phyloP scores from a whole-genome alignment of 2,113 vertebrate species.

The Sclerurus mexicanus region DNA sequence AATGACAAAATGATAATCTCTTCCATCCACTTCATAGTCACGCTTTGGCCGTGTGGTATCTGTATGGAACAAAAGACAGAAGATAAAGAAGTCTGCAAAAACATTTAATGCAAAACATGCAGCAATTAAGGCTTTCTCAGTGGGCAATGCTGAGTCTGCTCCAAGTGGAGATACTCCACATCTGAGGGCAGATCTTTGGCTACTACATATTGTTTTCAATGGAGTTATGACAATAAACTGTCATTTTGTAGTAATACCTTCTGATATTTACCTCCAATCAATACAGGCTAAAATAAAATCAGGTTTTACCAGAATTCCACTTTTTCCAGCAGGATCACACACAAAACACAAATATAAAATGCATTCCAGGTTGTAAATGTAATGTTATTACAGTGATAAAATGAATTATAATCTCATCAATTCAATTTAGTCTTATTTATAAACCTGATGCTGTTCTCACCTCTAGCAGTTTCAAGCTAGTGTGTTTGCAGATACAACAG shows the following conservation, averaged over 20 bases:
- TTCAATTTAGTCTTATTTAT: neutral
- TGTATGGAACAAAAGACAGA: slow-evolving; percentile 53
- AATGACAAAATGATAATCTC: slow-evolving; percentile 96
- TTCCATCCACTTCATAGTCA: slow-evolving; percentile 93
- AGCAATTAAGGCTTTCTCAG: neutral
- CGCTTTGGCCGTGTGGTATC: slow-evolving; percentile 93
- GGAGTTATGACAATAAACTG: neutral
- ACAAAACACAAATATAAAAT: neutral
- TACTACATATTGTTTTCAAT: neutral
- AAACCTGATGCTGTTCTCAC: neutral
- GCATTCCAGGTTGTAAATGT: neutral
- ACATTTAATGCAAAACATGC: neutral
- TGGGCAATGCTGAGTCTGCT: neutral
- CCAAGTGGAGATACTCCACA: neutral
- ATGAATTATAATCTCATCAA: neutral
- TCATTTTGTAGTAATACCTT: neutral
- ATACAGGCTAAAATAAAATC: neutral
- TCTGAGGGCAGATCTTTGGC: neutral
- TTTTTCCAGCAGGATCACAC: neutral
- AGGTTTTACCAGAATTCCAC: neutral
- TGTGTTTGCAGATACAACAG: neutral
- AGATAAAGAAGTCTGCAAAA: neutral
- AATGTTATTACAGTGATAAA: neutral
- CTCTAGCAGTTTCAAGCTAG: neutral
- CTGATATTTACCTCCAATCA: neutral